phyloP scores from a whole-genome alignment of 2,797 vertebrate genomes.

The Sciaenops ocellatus region DNA sequence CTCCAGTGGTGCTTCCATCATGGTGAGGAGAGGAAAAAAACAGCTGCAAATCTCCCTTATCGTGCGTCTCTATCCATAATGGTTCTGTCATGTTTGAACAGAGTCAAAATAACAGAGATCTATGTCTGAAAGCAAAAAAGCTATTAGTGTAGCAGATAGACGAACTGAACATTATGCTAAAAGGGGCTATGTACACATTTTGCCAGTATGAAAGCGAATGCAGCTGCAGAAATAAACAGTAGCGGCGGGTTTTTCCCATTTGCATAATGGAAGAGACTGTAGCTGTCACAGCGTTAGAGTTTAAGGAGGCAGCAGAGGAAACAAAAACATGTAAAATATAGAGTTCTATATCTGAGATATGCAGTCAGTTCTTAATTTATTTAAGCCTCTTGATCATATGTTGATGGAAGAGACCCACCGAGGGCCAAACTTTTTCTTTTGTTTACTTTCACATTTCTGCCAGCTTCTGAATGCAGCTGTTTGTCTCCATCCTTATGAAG shows the following conservation, averaged over 20 bases:
- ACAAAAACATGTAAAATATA: slow-evolving; percentile 30
- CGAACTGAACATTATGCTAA: slow-evolving; percentile 33
- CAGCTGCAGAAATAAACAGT: slow-evolving; percentile 40
- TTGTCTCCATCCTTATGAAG: background rate
- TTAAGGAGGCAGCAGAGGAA: slow-evolving; percentile 21
- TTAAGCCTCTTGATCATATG: slow-evolving; percentile 14
- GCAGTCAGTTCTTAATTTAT: slow-evolving; percentile 25
- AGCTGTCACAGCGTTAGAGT: slow-evolving; percentile 35
- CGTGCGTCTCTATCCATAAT: slow-evolving; percentile 34
- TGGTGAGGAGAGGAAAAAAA: background rate
- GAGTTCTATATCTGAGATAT: slow-evolving; percentile 22
- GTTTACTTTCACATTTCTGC: slow-evolving; percentile 3
- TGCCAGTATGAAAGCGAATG: slow-evolving; percentile 7
- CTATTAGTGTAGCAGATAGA: slow-evolving; percentile 36
- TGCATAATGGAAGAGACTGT: slow-evolving; percentile 55
- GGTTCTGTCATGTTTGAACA: slow-evolving; percentile 43
- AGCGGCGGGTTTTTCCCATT: slow-evolving; percentile 22
- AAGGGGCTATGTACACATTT: slow-evolving; percentile 19
- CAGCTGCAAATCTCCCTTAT: slow-evolving; percentile 24
- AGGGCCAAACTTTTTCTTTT: slow-evolving; percentile 1
- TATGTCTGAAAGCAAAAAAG: slow-evolving; percentile 27
- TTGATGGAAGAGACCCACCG: background rate
- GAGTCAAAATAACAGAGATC: slow-evolving; percentile 44
- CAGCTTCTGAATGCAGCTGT: background rate
- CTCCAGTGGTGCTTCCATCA: slow-evolving; percentile 30